Percentiles rank a stretch among this genome's conserved stretches.
These are phyloP conservation scores for Cyclargus thomasi DNA, from an alignment of 1,140 invertebrate species.

Conservation along the genomic window DNA sequence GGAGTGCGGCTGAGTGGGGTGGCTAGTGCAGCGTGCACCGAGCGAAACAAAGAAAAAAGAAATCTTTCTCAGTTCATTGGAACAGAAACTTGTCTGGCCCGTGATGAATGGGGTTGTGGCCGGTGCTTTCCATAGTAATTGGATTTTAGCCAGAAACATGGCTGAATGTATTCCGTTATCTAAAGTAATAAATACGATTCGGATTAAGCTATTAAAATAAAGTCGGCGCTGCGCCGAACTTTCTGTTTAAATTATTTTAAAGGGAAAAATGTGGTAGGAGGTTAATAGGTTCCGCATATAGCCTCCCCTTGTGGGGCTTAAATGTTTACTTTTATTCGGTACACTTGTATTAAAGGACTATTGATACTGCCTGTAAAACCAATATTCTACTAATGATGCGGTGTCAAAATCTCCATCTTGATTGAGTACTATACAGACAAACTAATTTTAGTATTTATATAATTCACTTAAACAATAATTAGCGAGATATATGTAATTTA, in stretches of 20 bases:
- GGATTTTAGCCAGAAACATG: slow-evolving; percentile 31
- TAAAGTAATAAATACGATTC: slow-evolving; percentile 22
- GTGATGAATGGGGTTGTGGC: slow-evolving; percentile 39
- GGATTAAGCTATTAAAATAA: slow-evolving; percentile 21
- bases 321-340: not conserved
- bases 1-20: slow-evolving; percentile 35
- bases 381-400: too few species aligned
- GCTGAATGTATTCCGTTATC: slow-evolving; percentile 34
- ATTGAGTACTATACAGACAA: too few species aligned
- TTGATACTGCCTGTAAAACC: not conserved
- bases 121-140: slow-evolving; percentile 31
- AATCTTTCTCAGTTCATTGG: slow-evolving; percentile 39
- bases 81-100: slow-evolving; percentile 37
- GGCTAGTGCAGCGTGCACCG: slow-evolving; percentile 26
- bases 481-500: too few species aligned
- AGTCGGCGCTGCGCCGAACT: slow-evolving; percentile 8
- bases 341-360: not conserved
- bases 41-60: slow-evolving; percentile 29
- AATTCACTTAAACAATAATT: too few species aligned
- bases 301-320: not conserved
- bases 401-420: too few species aligned
- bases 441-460: too few species aligned
- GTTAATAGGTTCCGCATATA: slow-evolving; percentile 9
- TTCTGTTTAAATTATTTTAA: slow-evolving; percentile 10
- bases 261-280: slow-evolving; percentile 11